Evolutionary conservation across 2,888 invertebrate species (phyloP).

Genomic region (Axea sp.): DNA sequence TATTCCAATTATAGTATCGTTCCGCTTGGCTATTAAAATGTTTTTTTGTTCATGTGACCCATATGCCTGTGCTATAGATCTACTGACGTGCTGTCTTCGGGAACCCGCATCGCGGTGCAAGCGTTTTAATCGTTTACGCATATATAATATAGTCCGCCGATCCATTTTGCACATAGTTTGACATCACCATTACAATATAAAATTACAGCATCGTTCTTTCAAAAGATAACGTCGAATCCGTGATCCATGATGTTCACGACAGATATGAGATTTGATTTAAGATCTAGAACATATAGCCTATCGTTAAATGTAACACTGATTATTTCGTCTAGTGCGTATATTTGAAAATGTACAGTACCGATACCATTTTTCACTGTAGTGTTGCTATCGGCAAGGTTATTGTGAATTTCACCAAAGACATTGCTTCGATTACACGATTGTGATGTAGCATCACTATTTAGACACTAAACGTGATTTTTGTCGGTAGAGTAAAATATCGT

Average conservation of each 20-base stretch:
- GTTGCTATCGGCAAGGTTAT: neutral
- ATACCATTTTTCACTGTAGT: neutral
- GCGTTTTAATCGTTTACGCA: neutral
- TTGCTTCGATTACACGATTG: neutral
- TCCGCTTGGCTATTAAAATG: constrained; percentile 18
- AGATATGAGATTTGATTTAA: neutral
- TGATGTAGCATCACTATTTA: neutral
- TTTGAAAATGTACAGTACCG: too few relatives aligned
- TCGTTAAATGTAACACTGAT: neutral
- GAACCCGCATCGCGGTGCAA: neutral
- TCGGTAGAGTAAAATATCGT: too few relatives aligned
- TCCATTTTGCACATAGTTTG: neutral
- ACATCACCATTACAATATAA: neutral
- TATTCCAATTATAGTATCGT: constrained; percentile 33
- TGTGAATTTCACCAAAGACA: neutral
- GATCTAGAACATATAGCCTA: neutral
- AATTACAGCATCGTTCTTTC: constrained; percentile 1
- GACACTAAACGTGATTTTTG: neutral
- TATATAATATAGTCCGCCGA: neutral
- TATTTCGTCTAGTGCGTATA: neutral
- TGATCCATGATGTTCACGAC: constrained; percentile 20
- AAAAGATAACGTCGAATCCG: constrained; percentile 3
- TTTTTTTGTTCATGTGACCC: constrained; percentile 52
- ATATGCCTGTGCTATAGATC: constrained; percentile 47
- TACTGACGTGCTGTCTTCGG: neutral